Evolutionary conservation across 2,113 vertebrate species (phyloP), one percentile per base, ranked within the genome.

Genomic region (Calyptomena viridis): DNA sequence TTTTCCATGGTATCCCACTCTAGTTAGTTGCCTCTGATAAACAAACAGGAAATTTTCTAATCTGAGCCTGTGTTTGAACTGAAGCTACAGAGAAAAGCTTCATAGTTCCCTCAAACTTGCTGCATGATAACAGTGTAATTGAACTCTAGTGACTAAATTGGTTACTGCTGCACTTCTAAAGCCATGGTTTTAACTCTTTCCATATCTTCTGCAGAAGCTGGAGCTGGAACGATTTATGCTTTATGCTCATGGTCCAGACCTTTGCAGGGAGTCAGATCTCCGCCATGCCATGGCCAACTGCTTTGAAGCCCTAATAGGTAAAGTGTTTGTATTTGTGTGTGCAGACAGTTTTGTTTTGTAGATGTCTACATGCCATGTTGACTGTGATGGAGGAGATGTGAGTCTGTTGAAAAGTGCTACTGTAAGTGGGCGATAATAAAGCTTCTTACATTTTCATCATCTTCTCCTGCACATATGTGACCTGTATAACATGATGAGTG

Each of bases 271-370:
- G 95, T 99, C 99, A 1, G 99, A 99, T 96, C 98, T 99, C 91
- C 98, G 99, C 27, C 99, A 99, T 80, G 99, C 99, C 62, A 99
- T 99, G 99, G 99, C 99, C 96, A 99, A 99, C 98, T 99, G 99
- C 98, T 99, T 99, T 76, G 99, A 99, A 97, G 99, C 99, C 24
- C 97, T 99, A 7, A 99, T 99, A 97, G 99, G 99, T 99, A 98
- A 98, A 94, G 33, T 35, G 8, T 37, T 23, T 62, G 13, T 44
- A 9, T 68, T 14, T 50, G 4, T 78, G 59, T 83, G 33, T 50
- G 33, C 37, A 76, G 33, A 6, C 15, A n/a, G 31, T 33, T 60
- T 2, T 1, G 4, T 40, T 87, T 75, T 33, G 5, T 28, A 3
- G 23, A 2, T 25, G 67, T 76, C 18, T 73, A 9, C 3, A 0